Percentiles rank a stretch among this genome's conserved stretches.
Evolutionary conservation across 2,113 vertebrate genomes (phyloP).

Genomic region (Chaetorhynchus papuensis): DNA sequence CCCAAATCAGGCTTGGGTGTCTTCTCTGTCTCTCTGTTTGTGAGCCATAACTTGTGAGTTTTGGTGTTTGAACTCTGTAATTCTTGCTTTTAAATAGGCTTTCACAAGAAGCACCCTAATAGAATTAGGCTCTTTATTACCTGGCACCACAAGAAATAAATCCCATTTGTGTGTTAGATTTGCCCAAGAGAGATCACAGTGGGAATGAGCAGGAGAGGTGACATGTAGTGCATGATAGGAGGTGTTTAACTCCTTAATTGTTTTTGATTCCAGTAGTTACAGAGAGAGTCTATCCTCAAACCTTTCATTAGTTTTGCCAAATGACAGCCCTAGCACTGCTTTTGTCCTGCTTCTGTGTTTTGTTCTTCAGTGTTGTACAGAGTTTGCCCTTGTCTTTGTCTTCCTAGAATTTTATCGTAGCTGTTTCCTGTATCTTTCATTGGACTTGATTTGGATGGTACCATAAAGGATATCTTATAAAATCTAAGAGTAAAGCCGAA

Average conservation of each 20-base stretch:
- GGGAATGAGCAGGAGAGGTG: neutral
- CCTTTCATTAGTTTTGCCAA: conserved; percentile 2
- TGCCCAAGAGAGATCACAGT: neutral
- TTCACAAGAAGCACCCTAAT: neutral
- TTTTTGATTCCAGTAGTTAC: neutral
- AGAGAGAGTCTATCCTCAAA: neutral
- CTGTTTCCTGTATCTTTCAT: neutral
- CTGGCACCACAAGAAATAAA: neutral
- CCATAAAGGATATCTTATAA: neutral
- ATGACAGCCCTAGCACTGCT: neutral
- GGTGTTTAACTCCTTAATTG: neutral
- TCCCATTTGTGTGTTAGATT: neutral
- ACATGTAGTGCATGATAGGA: neutral
- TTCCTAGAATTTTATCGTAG: neutral
- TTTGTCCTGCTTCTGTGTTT: neutral
- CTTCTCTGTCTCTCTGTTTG: neutral
- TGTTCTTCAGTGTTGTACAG: neutral
- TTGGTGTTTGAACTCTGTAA: neutral
- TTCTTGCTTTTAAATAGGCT: neutral
- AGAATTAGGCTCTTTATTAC: neutral
- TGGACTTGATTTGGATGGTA: neutral
- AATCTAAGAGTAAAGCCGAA: neutral
- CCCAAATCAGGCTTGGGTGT: neutral
- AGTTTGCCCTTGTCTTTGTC: neutral
- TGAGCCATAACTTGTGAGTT: neutral